Percentiles rank a stretch among this genome's conserved stretches.
Evolutionary conservation across 2,888 invertebrate genomes (phyloP).

Genomic region (Morpho achilles): DNA sequence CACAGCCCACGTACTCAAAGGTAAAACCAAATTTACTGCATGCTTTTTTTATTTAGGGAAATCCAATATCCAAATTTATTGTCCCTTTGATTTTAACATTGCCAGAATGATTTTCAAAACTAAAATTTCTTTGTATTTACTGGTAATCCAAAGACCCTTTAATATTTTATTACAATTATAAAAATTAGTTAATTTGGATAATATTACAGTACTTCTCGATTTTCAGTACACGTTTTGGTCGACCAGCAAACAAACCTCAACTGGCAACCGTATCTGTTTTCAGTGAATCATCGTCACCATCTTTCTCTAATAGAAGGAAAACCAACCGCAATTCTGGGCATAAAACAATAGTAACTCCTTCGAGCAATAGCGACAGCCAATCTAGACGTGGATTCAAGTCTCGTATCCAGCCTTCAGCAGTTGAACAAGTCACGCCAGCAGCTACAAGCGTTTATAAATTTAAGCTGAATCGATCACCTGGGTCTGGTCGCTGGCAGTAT

Average conservation of each 20-base stretch:
- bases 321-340: conserved; percentile 63
- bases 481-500: conserved; percentile 94
- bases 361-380: conserved; percentile 60
- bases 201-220: conserved; percentile 37
- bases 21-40: conserved; percentile 36
- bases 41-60: no score
- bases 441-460: conserved; percentile 86
- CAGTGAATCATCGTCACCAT: conserved; percentile 78
- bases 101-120: no score
- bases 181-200: neutral
- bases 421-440: conserved; percentile 71
- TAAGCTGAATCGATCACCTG: conserved; percentile 89
- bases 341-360: conserved; percentile 62
- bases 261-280: conserved; percentile 83
- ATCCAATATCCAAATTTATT: no score
- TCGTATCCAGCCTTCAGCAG: conserved; percentile 78
- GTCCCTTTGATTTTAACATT: no score
- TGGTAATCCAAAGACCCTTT: neutral
- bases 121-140: neutral
- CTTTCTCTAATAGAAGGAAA: conserved; percentile 76
- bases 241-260: conserved; percentile 75
- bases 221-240: conserved; percentile 72
- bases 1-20: conserved; percentile 62
- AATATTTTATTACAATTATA: no score
- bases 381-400: conserved; percentile 84